phyloP scores from a whole-genome alignment of 2,797 vertebrate genomes.

The Prionace glauca region DNA sequence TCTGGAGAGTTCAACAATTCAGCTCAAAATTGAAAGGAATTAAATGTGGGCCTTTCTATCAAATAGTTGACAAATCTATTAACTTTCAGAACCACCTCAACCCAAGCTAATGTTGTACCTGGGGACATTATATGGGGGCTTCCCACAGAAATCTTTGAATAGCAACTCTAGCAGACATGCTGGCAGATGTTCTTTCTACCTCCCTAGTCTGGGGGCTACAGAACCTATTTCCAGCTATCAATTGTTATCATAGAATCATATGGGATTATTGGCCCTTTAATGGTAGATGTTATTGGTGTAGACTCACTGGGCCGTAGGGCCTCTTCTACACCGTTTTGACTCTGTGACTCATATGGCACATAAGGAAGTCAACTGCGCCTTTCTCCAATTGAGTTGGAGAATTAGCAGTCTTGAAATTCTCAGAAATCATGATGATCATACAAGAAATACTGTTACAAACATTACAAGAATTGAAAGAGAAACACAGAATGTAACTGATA shows the following conservation, averaged over 20 bases:
- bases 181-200: neutral
- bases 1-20: conserved; percentile 14
- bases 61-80: conserved; percentile 14
- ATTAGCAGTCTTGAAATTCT: neutral
- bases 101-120: neutral
- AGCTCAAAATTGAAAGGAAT: neutral
- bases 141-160: too few species aligned
- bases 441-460: neutral
- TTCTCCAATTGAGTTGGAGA: neutral
- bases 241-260: neutral
- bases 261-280: too few species aligned
- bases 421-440: neutral
- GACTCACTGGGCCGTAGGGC: too few species aligned
- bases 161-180: neutral
- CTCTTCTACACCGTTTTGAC: too few species aligned
- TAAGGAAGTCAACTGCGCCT: neutral
- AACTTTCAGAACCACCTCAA: neutral
- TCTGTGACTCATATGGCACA: neutral
- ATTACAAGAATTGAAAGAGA: neutral
- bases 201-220: neutral
- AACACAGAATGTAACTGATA: neutral
- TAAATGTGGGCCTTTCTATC: neutral
- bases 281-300: too few species aligned
- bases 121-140: neutral
- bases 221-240: neutral